Evolutionary conservation across 2,797 vertebrate genomes (phyloP), one percentile per base, ranked within the genome.

Genomic region (Miichthys miiuy): DNA sequence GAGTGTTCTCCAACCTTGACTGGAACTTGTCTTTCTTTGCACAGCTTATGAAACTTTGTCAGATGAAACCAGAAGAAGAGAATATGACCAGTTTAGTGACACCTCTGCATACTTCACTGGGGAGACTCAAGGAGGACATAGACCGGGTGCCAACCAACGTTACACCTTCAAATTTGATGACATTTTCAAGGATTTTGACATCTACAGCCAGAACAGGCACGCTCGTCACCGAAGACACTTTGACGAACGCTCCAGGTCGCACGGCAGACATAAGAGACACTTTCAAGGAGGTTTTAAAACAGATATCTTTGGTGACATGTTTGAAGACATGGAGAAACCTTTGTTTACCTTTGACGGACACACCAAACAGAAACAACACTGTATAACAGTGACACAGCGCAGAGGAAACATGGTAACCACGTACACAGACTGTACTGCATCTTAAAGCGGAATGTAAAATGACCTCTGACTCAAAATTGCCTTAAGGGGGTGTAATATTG

Each of bases 321-420:
- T 97, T 88, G 97, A 99, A 0, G 94, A 99, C 82, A 95, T 97
- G 93, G 98, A 99, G 81, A 97, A 96, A 84, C 98, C 34, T 38
- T 38, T 98, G 97, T 99, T 99, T 93, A 96, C 97, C 0, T 97
- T 98, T 75, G 96, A 95, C 83, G 92, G 87, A 50, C 94, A 96
- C 0, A 78, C 92, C 0, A 93, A 97, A 83, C 94, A 96, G 91
- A 98, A 98, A 91, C 95, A 96, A 50, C 97, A 99, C 89, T 99
- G 98, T 76, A 96, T 96, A 88, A 99, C 97, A 86, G 97, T 99
- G 90, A 99, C 97, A 4, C 97, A 99, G 68, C 95, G 98, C 70
- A 94, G 96, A 93, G 98, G 98, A 79, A 99, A 99, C 79, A 98
- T 99, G 98, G 97, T 99, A 77, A 98, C 98, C 48, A 99, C 98